phyloP scores from a whole-genome alignment of 1,140 invertebrate species.

The Oedothorax gibbosus region DNA sequence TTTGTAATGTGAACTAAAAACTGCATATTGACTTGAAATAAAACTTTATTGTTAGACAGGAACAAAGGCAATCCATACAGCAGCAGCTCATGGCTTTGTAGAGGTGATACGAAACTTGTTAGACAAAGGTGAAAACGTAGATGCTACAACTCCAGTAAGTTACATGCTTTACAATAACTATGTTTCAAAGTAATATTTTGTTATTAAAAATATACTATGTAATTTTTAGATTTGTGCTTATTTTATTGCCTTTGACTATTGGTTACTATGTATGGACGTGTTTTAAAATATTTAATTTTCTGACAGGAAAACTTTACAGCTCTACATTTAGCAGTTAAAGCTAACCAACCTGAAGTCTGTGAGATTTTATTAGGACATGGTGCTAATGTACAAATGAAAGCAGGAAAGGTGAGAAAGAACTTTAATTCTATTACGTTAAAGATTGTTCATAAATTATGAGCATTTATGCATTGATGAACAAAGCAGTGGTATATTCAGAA shows the following conservation, averaged over 20 bases:
- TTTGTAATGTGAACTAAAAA: too few relatives aligned
- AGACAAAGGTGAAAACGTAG: constrained; percentile 96
- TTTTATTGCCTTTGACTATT: too few relatives aligned
- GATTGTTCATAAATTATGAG: too few relatives aligned
- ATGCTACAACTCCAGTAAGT: constrained; percentile 91
- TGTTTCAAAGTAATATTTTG: too few relatives aligned
- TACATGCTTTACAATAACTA: not conserved
- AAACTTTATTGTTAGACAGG: constrained; percentile 75
- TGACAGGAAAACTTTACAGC: constrained; percentile 96
- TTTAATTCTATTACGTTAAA: too few relatives aligned
- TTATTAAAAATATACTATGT: too few relatives aligned
- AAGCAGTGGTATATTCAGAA: not conserved
- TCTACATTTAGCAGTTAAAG: constrained; percentile 97
- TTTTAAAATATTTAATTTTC: not conserved
- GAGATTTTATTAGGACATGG: constrained; percentile 96
- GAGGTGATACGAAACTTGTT: constrained; percentile 96
- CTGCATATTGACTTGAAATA: not conserved
- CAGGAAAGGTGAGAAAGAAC: constrained; percentile 68
- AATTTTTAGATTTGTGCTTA: too few relatives aligned
- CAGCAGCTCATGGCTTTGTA: constrained; percentile 92
- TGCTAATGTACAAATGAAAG: constrained; percentile 95
- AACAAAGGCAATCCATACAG: constrained; percentile 91
- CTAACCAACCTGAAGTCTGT: constrained; percentile 94
- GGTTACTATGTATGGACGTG: too few relatives aligned
- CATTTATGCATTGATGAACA: too few relatives aligned